These are phyloP conservation scores for Melieria crassipennis DNA, from an alignment of 2,888 invertebrate species.

Conservation along the genomic window DNA sequence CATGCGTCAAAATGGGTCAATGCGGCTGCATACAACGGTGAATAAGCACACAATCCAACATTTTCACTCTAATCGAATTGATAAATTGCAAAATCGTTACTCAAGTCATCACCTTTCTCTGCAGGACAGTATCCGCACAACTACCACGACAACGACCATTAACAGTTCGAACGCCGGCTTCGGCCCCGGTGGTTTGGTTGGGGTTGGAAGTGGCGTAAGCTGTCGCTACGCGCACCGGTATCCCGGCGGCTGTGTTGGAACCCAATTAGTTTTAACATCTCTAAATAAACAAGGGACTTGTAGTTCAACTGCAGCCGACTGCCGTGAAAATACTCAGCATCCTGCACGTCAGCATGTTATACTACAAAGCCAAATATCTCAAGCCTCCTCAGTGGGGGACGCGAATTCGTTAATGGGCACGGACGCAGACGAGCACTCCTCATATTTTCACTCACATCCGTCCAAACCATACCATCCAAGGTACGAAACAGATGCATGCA, in stretches of 20 bases:
- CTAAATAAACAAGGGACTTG: too few species aligned
- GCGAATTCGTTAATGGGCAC: conserved; percentile 52
- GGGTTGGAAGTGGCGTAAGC: conserved; percentile 39
- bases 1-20: conserved; percentile 62
- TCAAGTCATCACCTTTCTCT: conserved; percentile 63
- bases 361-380: conserved; percentile 60
- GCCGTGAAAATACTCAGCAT: too few species aligned
- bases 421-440: conserved; percentile 23
- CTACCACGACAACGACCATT: conserved; percentile 56
- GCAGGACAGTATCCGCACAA: conserved; percentile 63
- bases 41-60: conserved; percentile 62
- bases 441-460: conserved; percentile 38
- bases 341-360: conserved; percentile 46
- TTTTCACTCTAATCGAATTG: conserved; percentile 60
- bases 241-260: background rate
- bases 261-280: too few species aligned
- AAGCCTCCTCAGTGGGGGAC: conserved; percentile 59
- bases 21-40: conserved; percentile 62
- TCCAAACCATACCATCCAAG: conserved; percentile 43
- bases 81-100: conserved; percentile 63
- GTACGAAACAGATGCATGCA: conserved; percentile 41
- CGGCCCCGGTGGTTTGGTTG: conserved; percentile 37
- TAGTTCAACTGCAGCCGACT: too few species aligned
- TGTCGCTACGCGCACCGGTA: conserved; percentile 52
- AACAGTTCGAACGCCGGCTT: conserved; percentile 46